Base-by-base conservation (phyloP, 2,888 invertebrate species). In the Dermolepida albohirtum region DNA sequence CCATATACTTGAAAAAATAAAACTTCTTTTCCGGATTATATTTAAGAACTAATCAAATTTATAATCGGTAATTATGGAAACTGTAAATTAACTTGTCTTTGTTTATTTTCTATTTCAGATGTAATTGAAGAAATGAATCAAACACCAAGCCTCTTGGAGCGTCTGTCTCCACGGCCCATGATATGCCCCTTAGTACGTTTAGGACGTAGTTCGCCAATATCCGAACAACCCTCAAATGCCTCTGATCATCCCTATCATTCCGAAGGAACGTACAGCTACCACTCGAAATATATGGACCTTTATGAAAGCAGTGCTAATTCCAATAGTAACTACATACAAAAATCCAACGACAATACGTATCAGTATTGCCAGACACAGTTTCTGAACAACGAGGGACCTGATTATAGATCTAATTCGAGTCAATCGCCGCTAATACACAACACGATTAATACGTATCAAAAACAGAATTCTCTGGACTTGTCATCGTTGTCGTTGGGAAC, bases 181-280 rank as follows among this genome's bases (percentile, higher is more conserved):
- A 86, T 86, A 76, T 89, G 89, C 80, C 89, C 89, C 66, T 81
- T 89, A 76, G 88, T 88, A 69, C 87, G 87, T 71, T 80, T 88
- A 73, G 88, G 88, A 44, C 84, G 87, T 69, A 83, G 85, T 69
- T 84, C 85, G 55, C 84, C 84, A 29, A 79, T 78, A 71, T 68
- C 73, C 49, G 73, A 77, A 67, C 71, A 73, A 67, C 62, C 70
- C 68, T 63, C 72, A 49, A 67, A 74, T 63, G 52, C 72, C 62
- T 70, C 74, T 62, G 74, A 74, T 62, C 76, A 74, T 50, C 69
- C 68, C 40, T 74, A 76, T 70, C 73, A 76, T 52, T 64, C 74
- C n/a, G 78, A 78, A 67, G 74, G 74, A 64, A 73, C 74, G 55
- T 78, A 74, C 67, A 75, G 73, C 66, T 77, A 76, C 44, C 74